Evolutionary conservation across 2,113 vertebrate genomes (phyloP).

Genomic region (Vombatus ursinus): DNA sequence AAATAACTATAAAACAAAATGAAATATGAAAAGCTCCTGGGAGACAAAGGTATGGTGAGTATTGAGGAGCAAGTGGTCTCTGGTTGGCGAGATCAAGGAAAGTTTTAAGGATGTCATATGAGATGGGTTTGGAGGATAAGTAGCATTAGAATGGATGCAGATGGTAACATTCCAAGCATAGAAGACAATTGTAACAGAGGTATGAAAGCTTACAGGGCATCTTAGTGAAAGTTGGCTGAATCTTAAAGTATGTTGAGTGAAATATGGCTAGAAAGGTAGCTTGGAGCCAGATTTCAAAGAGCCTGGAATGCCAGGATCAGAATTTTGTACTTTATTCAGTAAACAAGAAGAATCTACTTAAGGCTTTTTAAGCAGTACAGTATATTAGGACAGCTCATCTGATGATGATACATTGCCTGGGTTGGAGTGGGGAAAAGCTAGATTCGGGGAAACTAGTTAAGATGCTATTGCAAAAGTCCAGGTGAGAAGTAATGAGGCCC

Average conservation of each 20-base stretch:
- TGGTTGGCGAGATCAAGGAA: no score
- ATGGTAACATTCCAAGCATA: no score
- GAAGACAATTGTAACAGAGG: no score
- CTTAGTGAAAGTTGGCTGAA: background rate
- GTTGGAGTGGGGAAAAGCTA: background rate
- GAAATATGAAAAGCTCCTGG: no score
- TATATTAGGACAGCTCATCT: background rate
- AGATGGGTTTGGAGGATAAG: no score
- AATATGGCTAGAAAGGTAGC: background rate
- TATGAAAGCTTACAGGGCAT: background rate
- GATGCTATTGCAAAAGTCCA: background rate
- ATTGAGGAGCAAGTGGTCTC: no score
- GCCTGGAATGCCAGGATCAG: background rate
- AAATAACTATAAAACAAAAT: no score
- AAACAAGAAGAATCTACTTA: background rate
- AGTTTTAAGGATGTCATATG: no score
- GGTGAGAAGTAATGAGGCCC: background rate
- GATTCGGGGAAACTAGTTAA: background rate
- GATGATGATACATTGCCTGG: background rate
- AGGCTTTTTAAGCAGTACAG: background rate
- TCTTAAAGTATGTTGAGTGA: background rate
- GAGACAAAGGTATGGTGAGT: no score
- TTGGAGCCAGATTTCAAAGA: background rate
- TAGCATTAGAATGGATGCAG: no score
- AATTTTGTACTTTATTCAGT: background rate